Evolutionary conservation across 2,888 invertebrate genomes (phyloP), one percentile per base, ranked within the genome.

Genomic region (Pasiphila rectangulata): DNA sequence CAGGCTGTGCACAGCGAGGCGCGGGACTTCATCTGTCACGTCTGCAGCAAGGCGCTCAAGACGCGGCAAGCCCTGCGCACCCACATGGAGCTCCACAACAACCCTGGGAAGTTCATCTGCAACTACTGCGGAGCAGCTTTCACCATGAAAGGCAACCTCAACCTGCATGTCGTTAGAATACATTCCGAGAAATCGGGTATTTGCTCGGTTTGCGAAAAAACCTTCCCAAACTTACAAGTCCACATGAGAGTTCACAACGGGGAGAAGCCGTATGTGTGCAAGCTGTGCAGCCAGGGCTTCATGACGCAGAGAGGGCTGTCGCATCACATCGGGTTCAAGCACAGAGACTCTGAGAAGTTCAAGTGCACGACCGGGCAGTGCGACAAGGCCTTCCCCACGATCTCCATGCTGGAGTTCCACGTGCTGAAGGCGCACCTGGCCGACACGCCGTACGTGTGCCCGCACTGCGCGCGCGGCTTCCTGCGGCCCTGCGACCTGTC

Each of bases 241-340:
- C 92, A 92, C 54, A 90, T 90, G 90, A 72, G 89, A 0, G 88
- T 89, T 50, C 92, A 92, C 53, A 91, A 90, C 0, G 91, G 91
- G 0, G 90, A 91, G 54, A 90, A 78, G 30, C 85, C 86, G 0
- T 86, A 75, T 56, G 52, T 64, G 0, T 90, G 89, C 57, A 71
- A 72, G 16, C 47, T 79, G 9, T 89, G 89, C 55, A 70, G 72
- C 20, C 75, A 78, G 41, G 61, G 75, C 1, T 89, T 80, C 60
- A 65, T 67, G 1, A 71, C 74, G 0, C 75, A 82, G 46, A 64
- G 84, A 0, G 83, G 84, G 54, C 59, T 89, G 12, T 70, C 81
- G 0, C 77, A 80, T 38, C 89, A 90, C 46, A 75, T 85, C 36
- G 68, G 75, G 6, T 83, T 81, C 44, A 87, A 82, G 51, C 89